These are phyloP conservation scores for Bombyx mandarina DNA, from an alignment of 1,140 invertebrate genomes.

Conservation along the genomic window DNA sequence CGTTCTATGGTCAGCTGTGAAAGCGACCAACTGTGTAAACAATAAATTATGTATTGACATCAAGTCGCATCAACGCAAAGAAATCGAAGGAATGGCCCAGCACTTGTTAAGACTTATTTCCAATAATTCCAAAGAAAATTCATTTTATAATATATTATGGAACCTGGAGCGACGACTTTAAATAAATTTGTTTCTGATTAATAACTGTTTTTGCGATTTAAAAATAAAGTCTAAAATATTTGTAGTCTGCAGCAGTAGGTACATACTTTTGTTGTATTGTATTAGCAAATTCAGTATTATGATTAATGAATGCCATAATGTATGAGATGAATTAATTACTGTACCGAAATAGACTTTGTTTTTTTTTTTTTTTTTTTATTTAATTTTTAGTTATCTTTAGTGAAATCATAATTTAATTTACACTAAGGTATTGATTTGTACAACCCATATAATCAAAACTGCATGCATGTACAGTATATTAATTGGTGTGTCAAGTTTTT, in stretches of 20 bases:
- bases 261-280: conserved; percentile 43
- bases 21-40: not conserved
- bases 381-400: conserved; percentile 50
- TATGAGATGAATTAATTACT: conserved; percentile 55
- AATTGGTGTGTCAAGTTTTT: conserved; percentile 60
- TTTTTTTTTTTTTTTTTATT: conserved; percentile 42
- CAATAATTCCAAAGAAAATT: too few relatives aligned
- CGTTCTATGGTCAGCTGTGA: too few relatives aligned
- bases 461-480: conserved; percentile 65
- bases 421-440: conserved; percentile 39
- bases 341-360: conserved; percentile 12
- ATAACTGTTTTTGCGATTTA: too few relatives aligned
- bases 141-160: too few relatives aligned
- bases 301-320: conserved; percentile 63
- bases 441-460: conserved; percentile 43
- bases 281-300: conserved; percentile 69
- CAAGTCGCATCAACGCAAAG: too few relatives aligned
- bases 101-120: too few relatives aligned
- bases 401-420: conserved; percentile 24
- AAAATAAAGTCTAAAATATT: too few relatives aligned
- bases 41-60: too few relatives aligned
- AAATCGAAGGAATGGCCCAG: too few relatives aligned
- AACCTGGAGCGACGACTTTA: too few relatives aligned
- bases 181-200: too few relatives aligned
- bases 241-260: too few relatives aligned